Percentiles rank a stretch among this genome's conserved stretches.
phyloP scores from a whole-genome alignment of 2,113 vertebrate genomes.

The Saguinus midas region DNA sequence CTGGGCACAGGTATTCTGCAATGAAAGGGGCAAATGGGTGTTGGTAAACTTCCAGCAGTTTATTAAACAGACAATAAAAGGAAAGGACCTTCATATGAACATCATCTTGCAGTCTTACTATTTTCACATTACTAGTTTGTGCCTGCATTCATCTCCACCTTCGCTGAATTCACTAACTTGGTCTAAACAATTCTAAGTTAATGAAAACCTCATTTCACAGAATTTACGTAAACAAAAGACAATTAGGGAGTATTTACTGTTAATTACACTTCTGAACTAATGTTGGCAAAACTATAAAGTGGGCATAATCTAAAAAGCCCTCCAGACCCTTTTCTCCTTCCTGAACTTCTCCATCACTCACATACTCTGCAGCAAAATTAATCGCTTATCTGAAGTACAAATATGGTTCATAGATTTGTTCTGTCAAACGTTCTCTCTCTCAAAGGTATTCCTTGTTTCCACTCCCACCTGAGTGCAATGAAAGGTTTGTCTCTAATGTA shows the following conservation, averaged over 20 bases:
- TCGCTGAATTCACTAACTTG: not conserved
- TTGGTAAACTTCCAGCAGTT: not conserved
- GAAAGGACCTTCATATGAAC: not conserved
- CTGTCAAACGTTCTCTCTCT: not conserved
- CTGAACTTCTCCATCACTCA: not conserved
- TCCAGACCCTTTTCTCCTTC: not conserved
- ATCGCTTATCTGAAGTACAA: not conserved
- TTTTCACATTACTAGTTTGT: not conserved
- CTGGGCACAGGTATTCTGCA: not conserved
- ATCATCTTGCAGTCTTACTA: not conserved
- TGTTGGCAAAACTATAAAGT: not conserved
- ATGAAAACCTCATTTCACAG: not conserved
- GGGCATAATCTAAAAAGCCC: not conserved
- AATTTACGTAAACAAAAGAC: slow-evolving; percentile 1
- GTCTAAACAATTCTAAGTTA: slow-evolving; percentile 7
- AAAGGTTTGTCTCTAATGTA: not conserved
- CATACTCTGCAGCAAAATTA: not conserved
- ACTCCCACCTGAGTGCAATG: not conserved
- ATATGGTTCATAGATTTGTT: not conserved
- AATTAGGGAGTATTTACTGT: not conserved
- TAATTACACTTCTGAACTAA: not conserved
- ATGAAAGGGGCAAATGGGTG: not conserved
- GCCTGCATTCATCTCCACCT: not conserved
- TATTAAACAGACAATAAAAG: not conserved
- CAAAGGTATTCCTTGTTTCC: not conserved